Base-by-base conservation (phyloP, 2,797 vertebrate species). In the Xerus rutilus region DNA sequence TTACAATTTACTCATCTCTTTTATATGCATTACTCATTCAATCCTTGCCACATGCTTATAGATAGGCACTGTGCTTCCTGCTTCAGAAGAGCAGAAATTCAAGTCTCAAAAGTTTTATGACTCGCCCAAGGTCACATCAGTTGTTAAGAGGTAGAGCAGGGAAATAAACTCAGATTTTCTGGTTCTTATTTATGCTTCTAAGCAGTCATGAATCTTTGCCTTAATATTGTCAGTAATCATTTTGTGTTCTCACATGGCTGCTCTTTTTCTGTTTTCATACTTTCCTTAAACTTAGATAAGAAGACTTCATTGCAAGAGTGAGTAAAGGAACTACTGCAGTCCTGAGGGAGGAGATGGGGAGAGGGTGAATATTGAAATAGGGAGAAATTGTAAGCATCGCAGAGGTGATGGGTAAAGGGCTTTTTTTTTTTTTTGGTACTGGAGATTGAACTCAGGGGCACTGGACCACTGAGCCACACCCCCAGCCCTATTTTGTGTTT, bases 121-220 rank as follows among this genome's bases (percentile, higher is more conserved):
- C 59, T 92, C 81, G 32, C 82, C 67, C 65, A 57, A 70, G n/a
- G 57, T 95, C 72, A 83, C 5, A n/a, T 52, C 69, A 67, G 65
- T 21, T 86, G 45, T 86, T 89, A 47, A 73, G 35, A 81, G 45
- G n/a, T 25, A 69, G 32, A 52, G 32, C 4, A 49, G 43, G 28
- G 21, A 84, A 93, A 77, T 59, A 64, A 54, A 18, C 79, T 79
- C 32, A 54, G 76, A 28, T 95, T 95, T 97, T 84, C 57, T 4
- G 13, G 5, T 28, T 91, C 65, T 93, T 76, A 32, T 90, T 86
- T 96, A 52, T 86, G 85, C 86, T 94, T 94, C 86, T n/a, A 86
- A 93, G 69, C 67, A 69, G 83, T 96, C 88, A 23, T 20, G 62
- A 94, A 83, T 76, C 74, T 45, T 17, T 57, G 73, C 47, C 25